phyloP scores from a whole-genome alignment of 2,888 invertebrate species.

The Dasypolia templi region DNA sequence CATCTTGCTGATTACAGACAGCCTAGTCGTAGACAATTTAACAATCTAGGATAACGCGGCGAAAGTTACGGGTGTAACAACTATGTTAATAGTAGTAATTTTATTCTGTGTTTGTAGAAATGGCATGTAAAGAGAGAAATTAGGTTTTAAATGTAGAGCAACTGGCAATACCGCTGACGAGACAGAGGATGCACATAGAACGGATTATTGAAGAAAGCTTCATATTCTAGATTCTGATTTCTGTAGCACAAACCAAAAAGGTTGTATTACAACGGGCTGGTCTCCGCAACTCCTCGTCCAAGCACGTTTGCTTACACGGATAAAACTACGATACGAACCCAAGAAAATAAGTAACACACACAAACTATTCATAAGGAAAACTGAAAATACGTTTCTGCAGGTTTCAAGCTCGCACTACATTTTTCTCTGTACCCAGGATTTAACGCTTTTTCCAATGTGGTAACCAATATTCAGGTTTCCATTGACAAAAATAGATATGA shows the following conservation, averaged over 20 bases:
- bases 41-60: conserved; percentile 34
- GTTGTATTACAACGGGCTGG: neutral
- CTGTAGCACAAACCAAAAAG: neutral
- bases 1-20: conserved; percentile 33
- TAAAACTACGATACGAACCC: neutral
- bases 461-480: conserved; percentile 17
- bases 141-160: neutral
- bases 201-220: too few relatives aligned
- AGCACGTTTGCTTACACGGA: neutral
- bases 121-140: neutral
- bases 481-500: conserved; percentile 24
- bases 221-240: neutral
- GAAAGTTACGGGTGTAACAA: conserved; percentile 31
- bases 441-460: neutral
- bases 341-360: too few relatives aligned
- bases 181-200: neutral
- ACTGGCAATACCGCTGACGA: neutral
- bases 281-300: neutral
- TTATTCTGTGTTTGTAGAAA: conserved; percentile 18
- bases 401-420: neutral
- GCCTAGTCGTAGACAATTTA: conserved; percentile 27
- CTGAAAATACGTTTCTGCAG: neutral
- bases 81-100: neutral
- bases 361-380: neutral
- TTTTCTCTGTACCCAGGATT: neutral